Percentiles rank a stretch among this genome's conserved stretches.
These are phyloP conservation scores for Tympanoctomys barrerae DNA, from an alignment of 2,797 vertebrate genomes.

Conservation along the genomic window DNA sequence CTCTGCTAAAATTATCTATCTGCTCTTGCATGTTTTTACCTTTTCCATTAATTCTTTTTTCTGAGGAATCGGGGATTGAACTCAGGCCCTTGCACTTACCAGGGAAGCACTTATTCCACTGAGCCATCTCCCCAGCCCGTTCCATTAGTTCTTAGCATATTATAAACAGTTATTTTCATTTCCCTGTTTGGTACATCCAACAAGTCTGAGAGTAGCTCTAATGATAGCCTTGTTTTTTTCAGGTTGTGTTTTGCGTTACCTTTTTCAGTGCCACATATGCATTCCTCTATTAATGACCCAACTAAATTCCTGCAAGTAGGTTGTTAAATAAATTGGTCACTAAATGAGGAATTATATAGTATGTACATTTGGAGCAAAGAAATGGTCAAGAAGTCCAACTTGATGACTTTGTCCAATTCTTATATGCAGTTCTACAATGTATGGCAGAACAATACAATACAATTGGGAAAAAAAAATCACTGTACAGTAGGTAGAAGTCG, in stretches of 20 bases:
- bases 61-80: too few relatives aligned
- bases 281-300: background rate
- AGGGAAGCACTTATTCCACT: too few relatives aligned
- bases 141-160: background rate
- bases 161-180: conserved; percentile 13
- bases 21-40: background rate
- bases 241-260: background rate
- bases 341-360: background rate
- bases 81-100: too few relatives aligned
- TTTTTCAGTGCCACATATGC: background rate
- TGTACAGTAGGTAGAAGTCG: background rate
- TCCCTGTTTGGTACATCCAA: background rate
- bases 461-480: background rate
- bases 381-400: background rate
- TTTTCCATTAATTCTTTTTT: background rate
- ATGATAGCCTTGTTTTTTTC: background rate
- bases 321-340: background rate
- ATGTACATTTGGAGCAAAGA: background rate
- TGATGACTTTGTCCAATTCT: background rate
- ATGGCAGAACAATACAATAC: background rate
- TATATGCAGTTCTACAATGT: background rate
- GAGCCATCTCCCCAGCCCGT: background rate
- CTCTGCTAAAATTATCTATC: background rate
- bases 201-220: background rate
- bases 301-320: background rate